Evolutionary conservation across 2,888 invertebrate species (phyloP), one percentile per base, ranked within the genome.

Genomic region (Reticulitermes lucifugus): DNA sequence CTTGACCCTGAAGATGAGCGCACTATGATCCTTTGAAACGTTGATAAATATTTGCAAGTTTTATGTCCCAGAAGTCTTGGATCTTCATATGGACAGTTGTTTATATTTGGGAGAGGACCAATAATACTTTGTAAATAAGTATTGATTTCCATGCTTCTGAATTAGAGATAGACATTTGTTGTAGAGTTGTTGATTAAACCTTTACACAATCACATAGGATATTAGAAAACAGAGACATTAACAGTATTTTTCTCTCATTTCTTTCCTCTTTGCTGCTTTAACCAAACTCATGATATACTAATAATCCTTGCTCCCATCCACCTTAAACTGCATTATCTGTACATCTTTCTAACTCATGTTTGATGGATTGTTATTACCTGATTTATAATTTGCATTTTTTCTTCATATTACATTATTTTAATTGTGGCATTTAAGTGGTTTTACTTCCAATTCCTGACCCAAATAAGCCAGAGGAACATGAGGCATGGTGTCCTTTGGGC

Each of bases 401-500:
- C 29, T 21, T 60, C 35, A 65, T 59, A 73, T n/a, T 41, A 46
- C 14, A 12, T 65, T 65, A 25, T 65, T 65, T 82, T 83, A 29
- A 65, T 65, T 77, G 22, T 71, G 80, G 59, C 79, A 65, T 29
- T 55, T 71, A 82, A 86, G 86, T 86, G 41, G 79, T 82, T 41
- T 84, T 95, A 91, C 93, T 96, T 93, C 96, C 96, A 91, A 93
- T 96, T 92, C 96, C 96, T 92, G 95, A 96, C 92, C 96, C 96
- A 91, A 94, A 95, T 92, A 95, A 96, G 93, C 96, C 96, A 91
- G 95, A 95, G 93, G 96, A 96, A 94, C 96, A 96, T 93, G 96
- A 96, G 93, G 95, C 96, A 92, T 96, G 96, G 94, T 96, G 96
- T 93, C 96, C 96, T 91, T 94, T 96, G 92, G 89, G 90, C 85